These are phyloP conservation scores for Monopis laevigella DNA, from an alignment of 2,888 invertebrate species.

Conservation along the genomic window DNA sequence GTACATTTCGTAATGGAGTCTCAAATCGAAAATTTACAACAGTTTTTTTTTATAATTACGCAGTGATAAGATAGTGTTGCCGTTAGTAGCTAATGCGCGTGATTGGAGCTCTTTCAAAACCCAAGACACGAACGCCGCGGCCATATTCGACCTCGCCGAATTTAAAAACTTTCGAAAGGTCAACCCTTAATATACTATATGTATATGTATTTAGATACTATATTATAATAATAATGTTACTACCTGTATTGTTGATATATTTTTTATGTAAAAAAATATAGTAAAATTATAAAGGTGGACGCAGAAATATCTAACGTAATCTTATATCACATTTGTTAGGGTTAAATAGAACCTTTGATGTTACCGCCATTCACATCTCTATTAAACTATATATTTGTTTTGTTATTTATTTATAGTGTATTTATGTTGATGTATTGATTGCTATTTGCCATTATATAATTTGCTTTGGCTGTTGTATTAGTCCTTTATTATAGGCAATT, in stretches of 20 bases:
- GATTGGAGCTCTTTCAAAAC: conserved; percentile 49
- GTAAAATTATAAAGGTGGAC: conserved; percentile 52
- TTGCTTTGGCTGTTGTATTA: conserved; percentile 64
- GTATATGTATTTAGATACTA: conserved; percentile 24
- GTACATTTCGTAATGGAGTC: too few species aligned
- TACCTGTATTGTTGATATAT: conserved; percentile 15
- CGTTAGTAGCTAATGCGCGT: conserved; percentile 52
- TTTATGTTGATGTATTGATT: conserved; percentile 6
- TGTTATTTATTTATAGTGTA: conserved; percentile 10
- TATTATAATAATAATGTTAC: too few species aligned
- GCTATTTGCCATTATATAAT: conserved; percentile 50
- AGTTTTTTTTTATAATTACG: conserved; percentile 46
- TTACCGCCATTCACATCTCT: conserved; percentile 14
- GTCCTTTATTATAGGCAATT: too few species aligned
- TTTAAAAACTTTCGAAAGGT: conserved; percentile 40
- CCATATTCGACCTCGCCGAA: conserved; percentile 40
- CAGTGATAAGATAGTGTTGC: conserved; percentile 47
- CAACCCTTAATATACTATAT: conserved; percentile 33
- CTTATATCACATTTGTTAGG: too few species aligned
- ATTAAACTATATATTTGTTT: not conserved
- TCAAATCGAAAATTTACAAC: too few species aligned
- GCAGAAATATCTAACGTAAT: conserved; percentile 42
- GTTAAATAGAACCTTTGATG: conserved; percentile 50
- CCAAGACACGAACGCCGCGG: conserved; percentile 34
- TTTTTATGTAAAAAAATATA: conserved; percentile 46